Base-by-base conservation (phyloP, 2,888 invertebrate species). In the Apomyelois bistriatella region DNA sequence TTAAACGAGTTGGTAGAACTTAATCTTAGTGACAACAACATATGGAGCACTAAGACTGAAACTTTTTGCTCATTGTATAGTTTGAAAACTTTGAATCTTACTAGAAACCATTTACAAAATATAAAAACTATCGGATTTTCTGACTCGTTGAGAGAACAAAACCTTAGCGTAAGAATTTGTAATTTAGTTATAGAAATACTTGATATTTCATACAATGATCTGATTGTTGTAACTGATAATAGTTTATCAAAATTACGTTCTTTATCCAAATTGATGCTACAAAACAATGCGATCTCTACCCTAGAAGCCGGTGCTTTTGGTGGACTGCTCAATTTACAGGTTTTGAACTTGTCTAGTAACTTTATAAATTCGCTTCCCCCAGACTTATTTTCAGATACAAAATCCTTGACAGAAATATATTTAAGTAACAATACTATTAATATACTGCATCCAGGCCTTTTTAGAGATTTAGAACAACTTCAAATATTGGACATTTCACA, bases 301-400 rank as follows among this genome's bases (percentile, higher is more conserved):
- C 82, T 96, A 55, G 94, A 93, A 61, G 95, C 95, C 73, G 92
- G 94, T 62, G 94, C 95, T 56, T 92, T 96, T 62, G 91, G 91
- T 56, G 95, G 95, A 58, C 85, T 96, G 61, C 84, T 90, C 53
- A 91, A 92, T 58, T 82, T 97, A 61, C 92, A 93, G 70, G 91
- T 93, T 61, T 84, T 97, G 41, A 96, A 97, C 84, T 79, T 96
- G 69, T 95, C 96, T 10, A 94, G 94, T 82, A 97, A 97, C 81
- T 93, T 92, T 72, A 87, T 97, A 63, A 93, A 92, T 48, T 93
- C 93, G 7, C 84, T 97, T 58, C 95, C 96, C 4, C 94, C 94
- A 16, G 94, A 94, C 68, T 70, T 96, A 51, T 95, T 97, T 79
- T 87, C 93, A 65, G 92, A 93, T 51, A 92, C 93, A 8, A 92